phyloP scores from a whole-genome alignment of 2,888 invertebrate species.

The Volucella zonaria region DNA sequence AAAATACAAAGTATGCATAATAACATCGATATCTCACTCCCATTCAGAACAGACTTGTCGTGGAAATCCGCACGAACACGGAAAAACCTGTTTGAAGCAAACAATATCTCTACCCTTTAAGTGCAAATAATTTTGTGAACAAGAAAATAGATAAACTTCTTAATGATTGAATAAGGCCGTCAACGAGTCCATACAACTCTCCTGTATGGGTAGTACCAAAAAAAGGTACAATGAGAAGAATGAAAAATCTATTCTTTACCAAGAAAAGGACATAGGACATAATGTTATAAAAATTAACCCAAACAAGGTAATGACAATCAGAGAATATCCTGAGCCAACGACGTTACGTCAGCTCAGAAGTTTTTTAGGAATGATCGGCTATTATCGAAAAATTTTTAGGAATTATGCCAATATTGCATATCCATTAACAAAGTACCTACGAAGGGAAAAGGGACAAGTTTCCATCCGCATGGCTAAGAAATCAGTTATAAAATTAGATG shows the following conservation, averaged over 20 bases:
- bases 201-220: no score
- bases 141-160: no score
- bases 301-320: conserved; percentile 25
- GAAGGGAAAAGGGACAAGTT: conserved; percentile 31
- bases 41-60: no score
- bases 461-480: conserved; percentile 31
- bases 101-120: no score
- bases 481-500: conserved; percentile 2
- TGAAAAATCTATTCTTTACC: no score
- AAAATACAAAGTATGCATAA: conserved; percentile 36
- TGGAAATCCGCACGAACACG: background rate
- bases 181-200: no score
- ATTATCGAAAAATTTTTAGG: conserved; percentile 32
- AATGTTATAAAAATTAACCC: conserved; percentile 35
- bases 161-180: no score
- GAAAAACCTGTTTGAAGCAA: conserved; percentile 47
- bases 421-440: conserved; percentile 35
- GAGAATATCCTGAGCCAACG: no score
- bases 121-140: no score
- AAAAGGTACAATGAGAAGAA: no score
- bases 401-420: conserved; percentile 31
- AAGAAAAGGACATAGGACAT: conserved; percentile 19
- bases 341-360: conserved; percentile 23
- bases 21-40: conserved; percentile 19
- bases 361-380: conserved; percentile 39